A percentile compares a stretch with the other conserved stretches of the same genome.
These are phyloP conservation scores for Stomatorhinus ivindoensis DNA, from an alignment of 2,113 vertebrate genomes.

Conservation along the genomic window DNA sequence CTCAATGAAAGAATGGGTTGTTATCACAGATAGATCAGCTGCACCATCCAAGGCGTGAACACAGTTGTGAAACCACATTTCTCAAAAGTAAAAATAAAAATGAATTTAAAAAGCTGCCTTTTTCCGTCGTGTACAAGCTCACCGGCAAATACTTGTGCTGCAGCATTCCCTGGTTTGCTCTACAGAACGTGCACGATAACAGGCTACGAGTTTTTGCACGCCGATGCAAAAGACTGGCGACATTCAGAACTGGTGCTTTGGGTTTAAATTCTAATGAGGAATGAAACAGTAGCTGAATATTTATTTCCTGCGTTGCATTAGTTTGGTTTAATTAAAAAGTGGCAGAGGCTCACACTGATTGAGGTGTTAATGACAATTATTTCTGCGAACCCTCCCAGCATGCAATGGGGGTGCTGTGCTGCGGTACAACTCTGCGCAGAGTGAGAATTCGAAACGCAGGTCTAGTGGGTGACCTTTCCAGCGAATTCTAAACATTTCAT, in stretches of 20 bases:
- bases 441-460: conserved; percentile 6
- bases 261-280: conserved; percentile 18
- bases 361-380: conserved; percentile 30
- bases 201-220: background rate
- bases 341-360: conserved; percentile 21
- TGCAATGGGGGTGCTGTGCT: conserved; percentile 11
- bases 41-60: conserved; percentile 21
- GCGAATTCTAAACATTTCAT: background rate
- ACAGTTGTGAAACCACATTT: conserved; percentile 20
- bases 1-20: background rate
- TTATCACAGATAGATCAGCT: conserved; percentile 13
- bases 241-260: background rate
- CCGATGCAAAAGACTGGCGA: background rate
- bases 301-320: conserved; percentile 8
- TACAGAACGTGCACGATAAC: background rate
- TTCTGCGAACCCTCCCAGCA: conserved; percentile 20
- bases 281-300: conserved; percentile 21
- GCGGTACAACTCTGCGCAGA: background rate
- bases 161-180: background rate
- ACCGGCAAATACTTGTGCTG: background rate
- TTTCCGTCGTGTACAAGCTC: background rate
- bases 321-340: conserved; percentile 30
- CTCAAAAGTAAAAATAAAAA: conserved; percentile 14
- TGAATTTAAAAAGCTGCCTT: background rate
- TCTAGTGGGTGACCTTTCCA: background rate